Evolutionary conservation across 2,797 vertebrate species (phyloP).

Genomic region (Ptychadena robeensis): DNA sequence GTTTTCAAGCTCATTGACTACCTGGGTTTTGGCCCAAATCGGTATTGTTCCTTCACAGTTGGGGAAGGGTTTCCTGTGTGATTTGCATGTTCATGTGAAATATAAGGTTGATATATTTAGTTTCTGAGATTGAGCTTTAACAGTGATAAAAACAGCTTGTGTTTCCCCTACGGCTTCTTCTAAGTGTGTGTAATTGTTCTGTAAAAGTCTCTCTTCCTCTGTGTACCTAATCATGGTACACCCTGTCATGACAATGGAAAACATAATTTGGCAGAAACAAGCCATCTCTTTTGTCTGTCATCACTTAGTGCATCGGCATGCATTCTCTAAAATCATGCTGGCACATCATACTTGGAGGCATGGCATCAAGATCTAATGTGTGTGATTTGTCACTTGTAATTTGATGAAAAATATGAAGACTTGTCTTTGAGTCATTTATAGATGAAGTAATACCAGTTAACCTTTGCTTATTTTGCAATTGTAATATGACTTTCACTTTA

Average conservation of each 20-base stretch:
- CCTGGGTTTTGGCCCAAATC: no score
- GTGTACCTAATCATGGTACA: slow-evolving; percentile 10
- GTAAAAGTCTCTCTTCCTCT: neutral
- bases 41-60: neutral
- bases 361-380: slow-evolving; percentile 3
- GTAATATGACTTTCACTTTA: no score
- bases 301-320: slow-evolving; percentile 11
- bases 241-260: slow-evolving; percentile 29
- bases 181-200: slow-evolving; percentile 11
- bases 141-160: neutral
- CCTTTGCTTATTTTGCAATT: no score
- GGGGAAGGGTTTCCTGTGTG: neutral
- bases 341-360: neutral
- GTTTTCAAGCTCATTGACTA: no score
- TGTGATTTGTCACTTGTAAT: neutral
- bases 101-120: slow-evolving; percentile 1
- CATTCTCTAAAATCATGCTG: slow-evolving; percentile 26
- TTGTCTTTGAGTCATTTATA: no score
- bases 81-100: neutral
- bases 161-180: neutral
- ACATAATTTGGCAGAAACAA: slow-evolving; percentile 22
- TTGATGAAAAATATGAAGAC: neutral
- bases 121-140: neutral
- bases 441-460: no score
- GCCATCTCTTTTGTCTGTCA: slow-evolving; percentile 9